phyloP scores from a whole-genome alignment of 2,113 vertebrate species.

The Todiramphus chloris region DNA sequence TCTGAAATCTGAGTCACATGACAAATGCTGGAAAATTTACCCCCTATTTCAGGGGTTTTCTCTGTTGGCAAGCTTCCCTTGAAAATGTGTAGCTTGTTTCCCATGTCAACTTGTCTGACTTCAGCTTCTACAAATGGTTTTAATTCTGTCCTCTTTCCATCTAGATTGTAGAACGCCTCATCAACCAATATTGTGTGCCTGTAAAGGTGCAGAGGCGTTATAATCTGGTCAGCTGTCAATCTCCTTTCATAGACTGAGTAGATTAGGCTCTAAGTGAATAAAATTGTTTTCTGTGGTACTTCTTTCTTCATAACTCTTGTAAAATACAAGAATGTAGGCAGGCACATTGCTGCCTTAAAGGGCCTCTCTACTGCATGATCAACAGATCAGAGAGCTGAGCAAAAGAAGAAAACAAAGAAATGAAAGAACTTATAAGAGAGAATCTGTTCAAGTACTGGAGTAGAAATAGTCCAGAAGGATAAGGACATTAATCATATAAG shows the following conservation, averaged over 20 bases:
- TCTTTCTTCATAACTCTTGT: not conserved
- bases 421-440: not conserved
- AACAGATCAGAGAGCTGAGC: not conserved
- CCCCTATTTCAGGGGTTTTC: not conserved
- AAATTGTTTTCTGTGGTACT: not conserved
- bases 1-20: not conserved
- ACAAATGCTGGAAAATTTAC: not conserved
- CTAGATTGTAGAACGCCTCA: rapidly evolving
- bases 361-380: not conserved
- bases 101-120: not conserved
- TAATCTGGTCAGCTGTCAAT: not conserved
- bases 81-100: not conserved
- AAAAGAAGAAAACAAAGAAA: not conserved
- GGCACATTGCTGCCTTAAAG: not conserved
- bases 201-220: not conserved
- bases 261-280: not conserved
- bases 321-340: not conserved
- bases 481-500: not conserved
- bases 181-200: not conserved
- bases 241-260: not conserved
- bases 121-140: not conserved
- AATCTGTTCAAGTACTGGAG: not conserved
- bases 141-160: not conserved
- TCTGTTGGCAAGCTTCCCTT: not conserved
- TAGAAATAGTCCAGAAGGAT: not conserved